Percentiles rank a stretch among this genome's conserved stretches.
phyloP scores from a whole-genome alignment of 1,140 invertebrate species.

The Lucilia sericata region DNA sequence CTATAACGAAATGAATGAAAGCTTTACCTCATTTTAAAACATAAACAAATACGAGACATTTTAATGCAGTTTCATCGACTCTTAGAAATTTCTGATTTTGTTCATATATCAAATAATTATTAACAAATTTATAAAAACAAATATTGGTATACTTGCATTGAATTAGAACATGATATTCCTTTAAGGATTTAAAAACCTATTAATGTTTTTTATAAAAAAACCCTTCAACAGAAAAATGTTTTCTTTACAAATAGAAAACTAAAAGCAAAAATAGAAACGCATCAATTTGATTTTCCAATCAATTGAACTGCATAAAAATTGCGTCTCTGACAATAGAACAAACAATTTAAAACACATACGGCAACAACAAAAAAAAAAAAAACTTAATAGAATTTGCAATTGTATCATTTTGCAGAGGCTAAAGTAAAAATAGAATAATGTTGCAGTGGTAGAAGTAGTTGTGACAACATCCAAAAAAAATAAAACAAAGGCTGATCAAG shows the following conservation, averaged over 20 bases:
- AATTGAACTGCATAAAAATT: slow-evolving; percentile 7
- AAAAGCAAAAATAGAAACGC: not conserved
- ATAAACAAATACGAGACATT: too few relatives aligned
- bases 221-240: not conserved
- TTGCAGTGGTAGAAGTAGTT: not conserved
- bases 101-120: too few relatives aligned
- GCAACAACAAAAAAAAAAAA: not conserved
- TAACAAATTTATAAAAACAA: too few relatives aligned
- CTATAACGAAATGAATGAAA: too few relatives aligned
- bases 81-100: too few relatives aligned
- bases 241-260: not conserved
- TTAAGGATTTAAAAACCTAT: not conserved
- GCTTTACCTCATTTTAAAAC: too few relatives aligned
- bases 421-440: not conserved
- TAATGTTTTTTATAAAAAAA: not conserved
- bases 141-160: too few relatives aligned
- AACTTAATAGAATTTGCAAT: not conserved
- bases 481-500: not conserved
- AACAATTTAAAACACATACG: not conserved
- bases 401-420: not conserved
- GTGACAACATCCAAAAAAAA: not conserved
- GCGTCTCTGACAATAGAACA: not conserved
- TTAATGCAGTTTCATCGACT: too few relatives aligned
- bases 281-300: slow-evolving; percentile 7
- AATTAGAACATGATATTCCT: not conserved